These are phyloP conservation scores for Hydrochoerus hydrochaeris DNA, from an alignment of 2,113 vertebrate species.

Conservation along the genomic window DNA sequence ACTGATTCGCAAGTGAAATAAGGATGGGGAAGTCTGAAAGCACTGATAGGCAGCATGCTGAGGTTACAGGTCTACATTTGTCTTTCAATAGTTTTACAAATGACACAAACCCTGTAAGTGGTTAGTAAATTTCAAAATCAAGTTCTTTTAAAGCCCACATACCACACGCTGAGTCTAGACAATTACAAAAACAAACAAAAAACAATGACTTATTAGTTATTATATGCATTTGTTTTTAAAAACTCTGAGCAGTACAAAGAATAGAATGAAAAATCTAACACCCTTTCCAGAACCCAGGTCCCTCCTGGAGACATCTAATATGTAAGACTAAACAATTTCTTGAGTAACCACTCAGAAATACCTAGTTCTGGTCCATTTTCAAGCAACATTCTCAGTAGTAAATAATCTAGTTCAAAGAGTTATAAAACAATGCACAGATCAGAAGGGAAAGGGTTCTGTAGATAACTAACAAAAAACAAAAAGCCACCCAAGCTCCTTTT, in stretches of 20 bases:
- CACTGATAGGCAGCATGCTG: neutral
- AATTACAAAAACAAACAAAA: slow-evolving; percentile 8
- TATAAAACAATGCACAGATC: slow-evolving; percentile 66
- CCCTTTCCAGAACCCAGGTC: neutral
- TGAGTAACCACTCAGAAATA: neutral
- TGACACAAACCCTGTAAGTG: slow-evolving; percentile 9
- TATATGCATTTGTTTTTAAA: neutral
- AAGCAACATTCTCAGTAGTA: neutral
- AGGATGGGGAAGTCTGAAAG: neutral
- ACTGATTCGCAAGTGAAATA: neutral
- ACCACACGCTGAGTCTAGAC: neutral
- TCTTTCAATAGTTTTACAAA: slow-evolving; percentile 46
- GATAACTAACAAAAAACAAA: slow-evolving; percentile 74
- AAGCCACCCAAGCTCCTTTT: slow-evolving; percentile 61
- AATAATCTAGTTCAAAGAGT: slow-evolving; percentile 71
- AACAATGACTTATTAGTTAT: slow-evolving; percentile 26
- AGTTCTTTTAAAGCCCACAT: slow-evolving; percentile 17
- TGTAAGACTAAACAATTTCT: neutral
- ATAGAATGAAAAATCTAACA: neutral
- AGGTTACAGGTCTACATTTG: neutral
- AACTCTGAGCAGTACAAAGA: neutral
- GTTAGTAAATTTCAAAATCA: slow-evolving; percentile 39
- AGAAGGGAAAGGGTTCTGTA: slow-evolving; percentile 60
- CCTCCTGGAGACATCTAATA: neutral
- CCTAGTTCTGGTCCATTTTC: slow-evolving; percentile 43